These are phyloP conservation scores for Falco concolor DNA, from an alignment of 2,797 vertebrate genomes.

Conservation along the genomic window DNA sequence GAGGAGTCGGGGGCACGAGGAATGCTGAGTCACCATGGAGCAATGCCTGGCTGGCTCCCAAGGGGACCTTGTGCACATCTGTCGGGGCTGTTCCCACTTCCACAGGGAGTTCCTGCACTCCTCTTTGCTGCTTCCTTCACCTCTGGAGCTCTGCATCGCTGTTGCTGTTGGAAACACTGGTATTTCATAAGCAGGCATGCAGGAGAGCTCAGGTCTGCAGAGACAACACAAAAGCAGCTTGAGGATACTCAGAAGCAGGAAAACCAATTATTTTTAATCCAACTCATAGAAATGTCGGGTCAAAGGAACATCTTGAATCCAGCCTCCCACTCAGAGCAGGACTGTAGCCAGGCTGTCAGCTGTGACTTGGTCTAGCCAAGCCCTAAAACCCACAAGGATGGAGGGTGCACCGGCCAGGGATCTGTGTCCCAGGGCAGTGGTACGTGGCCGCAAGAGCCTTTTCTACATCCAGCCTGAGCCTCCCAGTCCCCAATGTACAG, in stretches of 20 bases:
- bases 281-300: background rate
- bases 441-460: rapidly evolving
- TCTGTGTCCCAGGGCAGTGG: background rate
- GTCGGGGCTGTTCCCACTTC: background rate
- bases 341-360: background rate
- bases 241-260: background rate
- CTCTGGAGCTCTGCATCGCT: background rate
- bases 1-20: background rate
- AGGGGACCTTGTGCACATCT: background rate
- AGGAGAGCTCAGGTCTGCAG: background rate
- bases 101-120: background rate
- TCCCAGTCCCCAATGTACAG: background rate
- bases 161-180: constrained; percentile 53
- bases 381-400: background rate
- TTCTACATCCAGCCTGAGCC: background rate
- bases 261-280: background rate
- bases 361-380: background rate
- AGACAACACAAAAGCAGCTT: background rate
- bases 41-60: background rate
- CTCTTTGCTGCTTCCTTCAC: background rate
- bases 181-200: background rate
- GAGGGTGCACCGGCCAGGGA: rapidly evolving
- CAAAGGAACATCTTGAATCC: background rate
- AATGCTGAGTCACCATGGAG: background rate
- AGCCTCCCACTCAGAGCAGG: background rate